Conservation (phyloP, 2,888 invertebrate species). For the Meteorus cinctellus region DNA sequence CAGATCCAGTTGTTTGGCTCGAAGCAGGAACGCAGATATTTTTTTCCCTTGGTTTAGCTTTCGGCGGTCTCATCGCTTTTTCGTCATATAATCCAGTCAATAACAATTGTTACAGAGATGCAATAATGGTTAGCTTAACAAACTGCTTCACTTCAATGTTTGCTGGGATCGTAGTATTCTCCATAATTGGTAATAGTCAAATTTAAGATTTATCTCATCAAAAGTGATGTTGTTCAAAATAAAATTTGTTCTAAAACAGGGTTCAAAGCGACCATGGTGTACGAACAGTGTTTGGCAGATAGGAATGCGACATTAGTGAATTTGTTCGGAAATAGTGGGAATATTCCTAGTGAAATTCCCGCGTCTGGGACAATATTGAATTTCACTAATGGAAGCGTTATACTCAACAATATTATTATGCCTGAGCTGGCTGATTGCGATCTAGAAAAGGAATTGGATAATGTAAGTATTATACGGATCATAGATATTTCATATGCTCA, state of each 20-base stretch:
- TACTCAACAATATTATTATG: slow-evolving; percentile 78
- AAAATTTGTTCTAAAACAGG: slow-evolving; percentile 72
- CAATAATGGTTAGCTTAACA: slow-evolving; percentile 92
- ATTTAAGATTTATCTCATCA: neutral
- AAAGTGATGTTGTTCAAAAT: neutral
- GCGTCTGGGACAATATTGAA: slow-evolving; percentile 76
- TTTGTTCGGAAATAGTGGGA: slow-evolving; percentile 76
- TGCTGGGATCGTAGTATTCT: slow-evolving; percentile 96
- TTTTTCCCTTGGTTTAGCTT: slow-evolving; percentile 95
- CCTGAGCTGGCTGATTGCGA: slow-evolving; percentile 85
- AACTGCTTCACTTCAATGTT: slow-evolving; percentile 98
- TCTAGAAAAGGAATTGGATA: slow-evolving; percentile 89
- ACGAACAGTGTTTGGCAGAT: slow-evolving; percentile 82
- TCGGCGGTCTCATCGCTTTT: slow-evolving; percentile 96
- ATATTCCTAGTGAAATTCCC: slow-evolving; percentile 75
- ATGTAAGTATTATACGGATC: slow-evolving; percentile 78
- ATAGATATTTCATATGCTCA: too few relatives aligned
- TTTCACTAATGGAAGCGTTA: slow-evolving; percentile 75
- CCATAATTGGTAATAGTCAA: slow-evolving; percentile 83
- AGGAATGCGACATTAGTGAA: slow-evolving; percentile 78
- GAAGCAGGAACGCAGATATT: slow-evolving; percentile 99
- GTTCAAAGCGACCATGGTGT: slow-evolving; percentile 91
- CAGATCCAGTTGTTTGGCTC: slow-evolving; percentile 96
- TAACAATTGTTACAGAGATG: slow-evolving; percentile 96
- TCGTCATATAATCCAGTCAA: slow-evolving; percentile 97